These are phyloP conservation scores for Geotrypetes seraphini DNA, from an alignment of 2,797 vertebrate genomes.

Conservation along the genomic window DNA sequence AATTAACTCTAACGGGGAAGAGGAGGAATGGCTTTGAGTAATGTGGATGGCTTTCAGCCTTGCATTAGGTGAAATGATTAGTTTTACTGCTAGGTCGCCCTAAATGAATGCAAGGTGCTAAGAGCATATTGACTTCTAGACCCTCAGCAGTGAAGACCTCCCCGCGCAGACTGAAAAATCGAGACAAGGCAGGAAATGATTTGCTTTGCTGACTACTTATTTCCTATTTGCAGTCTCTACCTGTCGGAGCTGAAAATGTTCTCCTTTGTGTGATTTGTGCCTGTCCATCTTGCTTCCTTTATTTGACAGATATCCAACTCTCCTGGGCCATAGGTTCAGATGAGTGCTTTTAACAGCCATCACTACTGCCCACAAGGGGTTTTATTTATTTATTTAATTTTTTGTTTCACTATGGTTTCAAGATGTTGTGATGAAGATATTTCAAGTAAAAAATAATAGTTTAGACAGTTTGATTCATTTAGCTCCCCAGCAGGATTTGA, in stretches of 20 bases:
- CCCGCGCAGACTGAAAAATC: constrained; percentile 42
- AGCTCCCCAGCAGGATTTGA: constrained; percentile 31
- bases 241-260: constrained; percentile 30
- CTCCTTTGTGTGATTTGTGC: constrained; percentile 11
- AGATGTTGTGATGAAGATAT: constrained; percentile 40
- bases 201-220: constrained; percentile 36
- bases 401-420: constrained; percentile 38
- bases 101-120: constrained; percentile 38
- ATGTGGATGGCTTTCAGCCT: constrained; percentile 26
- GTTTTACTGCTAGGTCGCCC: constrained; percentile 17
- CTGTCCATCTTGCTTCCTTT: constrained; percentile 10
- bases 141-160: constrained; percentile 19
- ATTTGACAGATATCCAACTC: constrained; percentile 31
- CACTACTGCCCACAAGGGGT: constrained; percentile 29
- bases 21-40: too few relatives aligned
- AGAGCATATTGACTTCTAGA: constrained; percentile 7
- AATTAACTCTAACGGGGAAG: too few relatives aligned
- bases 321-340: constrained; percentile 30
- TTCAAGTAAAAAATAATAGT: constrained; percentile 24
- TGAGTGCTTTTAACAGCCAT: constrained; percentile 39
- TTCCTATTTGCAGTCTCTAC: constrained; percentile 40
- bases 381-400: constrained; percentile 41
- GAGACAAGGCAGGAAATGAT: constrained; percentile 31
- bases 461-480: constrained; percentile 51
- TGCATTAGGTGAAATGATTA: constrained; percentile 9